These are phyloP conservation scores for Zeuzera pyrina DNA, from an alignment of 2,888 invertebrate species.

Conservation along the genomic window DNA sequence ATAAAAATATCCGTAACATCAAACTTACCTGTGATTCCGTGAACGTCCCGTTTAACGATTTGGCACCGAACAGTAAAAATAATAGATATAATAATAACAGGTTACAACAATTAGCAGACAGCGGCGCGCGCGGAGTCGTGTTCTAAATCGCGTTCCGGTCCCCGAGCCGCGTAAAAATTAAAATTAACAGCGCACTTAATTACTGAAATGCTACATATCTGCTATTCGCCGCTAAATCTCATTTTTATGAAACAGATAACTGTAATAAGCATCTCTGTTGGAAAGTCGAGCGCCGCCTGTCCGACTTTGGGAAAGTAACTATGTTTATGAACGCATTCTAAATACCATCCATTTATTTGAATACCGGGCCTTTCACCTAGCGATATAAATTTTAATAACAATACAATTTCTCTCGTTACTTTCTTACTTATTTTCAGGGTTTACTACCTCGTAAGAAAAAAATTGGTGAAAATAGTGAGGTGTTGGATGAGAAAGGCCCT, in stretches of 20 bases:
- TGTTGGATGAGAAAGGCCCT: too few relatives aligned
- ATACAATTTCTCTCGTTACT: too few relatives aligned
- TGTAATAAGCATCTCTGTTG: conserved; percentile 22
- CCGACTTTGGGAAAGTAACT: conserved; percentile 47
- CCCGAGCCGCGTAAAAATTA: conserved; percentile 41
- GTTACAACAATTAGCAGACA: too few relatives aligned
- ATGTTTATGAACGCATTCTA: conserved; percentile 35
- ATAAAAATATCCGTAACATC: too few relatives aligned
- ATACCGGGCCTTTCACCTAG: conserved; percentile 33
- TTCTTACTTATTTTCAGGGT: too few relatives aligned
- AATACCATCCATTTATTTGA: conserved; percentile 22
- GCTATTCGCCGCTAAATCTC: conserved; percentile 37
- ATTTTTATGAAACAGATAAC: conserved; percentile 34
- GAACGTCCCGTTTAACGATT: too few relatives aligned
- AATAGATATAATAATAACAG: too few relatives aligned
- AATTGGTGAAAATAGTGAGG: too few relatives aligned
- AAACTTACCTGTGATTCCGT: too few relatives aligned
- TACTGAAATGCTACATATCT: conserved; percentile 46
- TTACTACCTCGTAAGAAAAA: too few relatives aligned
- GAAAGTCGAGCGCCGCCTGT: conserved; percentile 32
- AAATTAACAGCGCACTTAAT: conserved; percentile 44
- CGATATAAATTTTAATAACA: conserved; percentile 15
- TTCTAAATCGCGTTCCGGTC: conserved; percentile 37
- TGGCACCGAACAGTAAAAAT: too few relatives aligned
- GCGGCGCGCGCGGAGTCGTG: conserved; percentile 20